Evolutionary conservation across 2,797 vertebrate species (phyloP).

Genomic region (Serranus cabrilla): DNA sequence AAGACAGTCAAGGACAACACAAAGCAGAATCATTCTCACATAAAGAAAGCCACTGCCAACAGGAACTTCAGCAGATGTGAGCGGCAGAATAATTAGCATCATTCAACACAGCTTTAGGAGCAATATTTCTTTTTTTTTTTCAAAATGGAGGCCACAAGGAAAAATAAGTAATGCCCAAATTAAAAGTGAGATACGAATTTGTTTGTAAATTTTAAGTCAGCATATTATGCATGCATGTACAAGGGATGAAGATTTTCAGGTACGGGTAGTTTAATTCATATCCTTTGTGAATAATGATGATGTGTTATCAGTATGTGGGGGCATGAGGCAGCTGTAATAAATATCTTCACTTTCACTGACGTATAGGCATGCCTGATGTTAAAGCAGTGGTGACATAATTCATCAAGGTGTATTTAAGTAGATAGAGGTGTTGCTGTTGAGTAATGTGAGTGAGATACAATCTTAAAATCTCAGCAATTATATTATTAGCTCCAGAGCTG

Average conservation of each 20-base stretch:
- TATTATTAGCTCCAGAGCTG: neutral
- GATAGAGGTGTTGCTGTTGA: neutral
- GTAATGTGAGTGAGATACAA: neutral
- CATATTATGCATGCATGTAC: neutral
- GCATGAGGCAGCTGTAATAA: slow-evolving; percentile 25
- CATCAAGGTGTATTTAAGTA: slow-evolving; percentile 13
- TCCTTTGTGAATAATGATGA: slow-evolving; percentile 25
- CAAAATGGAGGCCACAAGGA: neutral
- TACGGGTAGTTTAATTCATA: neutral
- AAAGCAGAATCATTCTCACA: slow-evolving; percentile 43
- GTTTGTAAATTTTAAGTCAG: neutral
- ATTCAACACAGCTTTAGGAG: slow-evolving; percentile 21
- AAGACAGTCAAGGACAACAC: slow-evolving; percentile 47
- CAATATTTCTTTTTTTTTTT: neutral
- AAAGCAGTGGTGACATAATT: neutral
- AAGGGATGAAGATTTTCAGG: neutral
- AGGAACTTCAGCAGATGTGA: slow-evolving; percentile 40
- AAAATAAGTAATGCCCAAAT: neutral
- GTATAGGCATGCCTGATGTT: neutral
- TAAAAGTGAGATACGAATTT: neutral
- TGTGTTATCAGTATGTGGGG: slow-evolving; percentile 31
- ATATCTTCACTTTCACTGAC: slow-evolving; percentile 20
- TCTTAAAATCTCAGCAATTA: neutral
- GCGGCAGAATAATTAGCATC: slow-evolving; percentile 44
- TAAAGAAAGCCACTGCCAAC: slow-evolving; percentile 39